phyloP scores from a whole-genome alignment of 2,888 invertebrate species.

The Prosapia bicincta region DNA sequence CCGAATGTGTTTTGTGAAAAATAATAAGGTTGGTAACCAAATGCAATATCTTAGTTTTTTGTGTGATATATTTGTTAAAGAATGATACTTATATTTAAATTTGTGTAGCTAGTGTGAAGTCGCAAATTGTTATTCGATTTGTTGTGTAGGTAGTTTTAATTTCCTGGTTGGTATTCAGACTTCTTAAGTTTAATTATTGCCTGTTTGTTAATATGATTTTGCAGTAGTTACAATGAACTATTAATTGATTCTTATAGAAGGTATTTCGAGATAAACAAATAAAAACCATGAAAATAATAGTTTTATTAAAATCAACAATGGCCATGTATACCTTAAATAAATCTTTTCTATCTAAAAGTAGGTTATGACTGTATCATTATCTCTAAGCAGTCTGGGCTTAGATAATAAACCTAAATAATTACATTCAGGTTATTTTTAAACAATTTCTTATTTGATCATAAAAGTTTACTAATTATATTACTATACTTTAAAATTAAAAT shows the following conservation, averaged over 20 bases:
- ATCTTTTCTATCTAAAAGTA: background rate
- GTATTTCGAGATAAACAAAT: background rate
- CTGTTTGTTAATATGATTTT: background rate
- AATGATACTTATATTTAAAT: background rate
- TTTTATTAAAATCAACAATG: too few relatives aligned
- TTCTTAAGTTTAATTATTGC: background rate
- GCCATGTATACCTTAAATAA: too few relatives aligned
- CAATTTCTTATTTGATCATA: too few relatives aligned
- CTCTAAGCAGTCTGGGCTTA: too few relatives aligned
- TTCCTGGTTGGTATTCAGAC: background rate
- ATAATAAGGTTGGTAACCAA: constrained; percentile 34
- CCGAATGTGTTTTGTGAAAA: constrained; percentile 38
- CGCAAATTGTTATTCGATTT: too few relatives aligned
- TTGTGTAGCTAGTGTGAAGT: too few relatives aligned
- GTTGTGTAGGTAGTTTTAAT: background rate
- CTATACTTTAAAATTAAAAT: too few relatives aligned
- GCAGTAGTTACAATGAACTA: background rate
- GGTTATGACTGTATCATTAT: background rate
- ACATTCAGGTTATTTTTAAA: too few relatives aligned
- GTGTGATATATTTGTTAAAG: background rate
- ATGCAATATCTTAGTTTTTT: background rate
- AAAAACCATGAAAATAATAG: too few relatives aligned
- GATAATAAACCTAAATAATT: too few relatives aligned
- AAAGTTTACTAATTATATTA: too few relatives aligned
- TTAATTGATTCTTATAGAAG: background rate